These are phyloP conservation scores for Zosterops borbonicus DNA, from an alignment of 2,113 vertebrate genomes.

Conservation along the genomic window DNA sequence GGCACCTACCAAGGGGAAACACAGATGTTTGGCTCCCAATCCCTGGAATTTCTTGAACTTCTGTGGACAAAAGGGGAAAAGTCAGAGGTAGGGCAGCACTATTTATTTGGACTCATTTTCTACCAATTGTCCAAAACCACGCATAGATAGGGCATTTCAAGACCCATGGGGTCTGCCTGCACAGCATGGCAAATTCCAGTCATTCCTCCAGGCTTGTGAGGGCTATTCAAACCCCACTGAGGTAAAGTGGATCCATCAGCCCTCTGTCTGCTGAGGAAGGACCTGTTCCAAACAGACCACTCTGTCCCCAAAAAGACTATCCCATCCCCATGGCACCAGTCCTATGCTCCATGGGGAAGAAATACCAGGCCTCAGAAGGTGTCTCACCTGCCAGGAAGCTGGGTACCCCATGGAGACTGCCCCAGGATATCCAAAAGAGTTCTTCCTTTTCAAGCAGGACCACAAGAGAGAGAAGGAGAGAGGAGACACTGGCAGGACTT, in stretches of 20 bases:
- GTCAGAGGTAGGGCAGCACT: background rate
- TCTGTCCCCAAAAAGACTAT: background rate
- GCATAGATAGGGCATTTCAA: background rate
- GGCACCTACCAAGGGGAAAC: background rate
- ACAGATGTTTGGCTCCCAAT: slow-evolving; percentile 19
- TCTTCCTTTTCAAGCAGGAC: background rate
- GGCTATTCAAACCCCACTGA: background rate
- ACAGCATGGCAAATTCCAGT: slow-evolving; percentile 4
- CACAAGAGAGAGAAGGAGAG: background rate
- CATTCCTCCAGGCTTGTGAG: slow-evolving; percentile 46
- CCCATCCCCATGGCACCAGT: rapidly evolving
- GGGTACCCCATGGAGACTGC: background rate
- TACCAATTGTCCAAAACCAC: background rate
- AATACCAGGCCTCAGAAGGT: background rate
- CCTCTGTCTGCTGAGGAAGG: background rate
- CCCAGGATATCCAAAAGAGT: background rate
- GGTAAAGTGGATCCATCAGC: background rate
- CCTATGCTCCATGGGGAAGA: background rate
- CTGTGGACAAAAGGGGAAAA: slow-evolving; percentile 37
- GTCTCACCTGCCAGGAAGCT: rapidly evolving
- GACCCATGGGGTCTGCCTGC: background rate
- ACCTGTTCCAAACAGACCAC: background rate
- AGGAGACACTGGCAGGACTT: background rate
- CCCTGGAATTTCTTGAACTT: slow-evolving; percentile 45
- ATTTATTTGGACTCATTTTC: slow-evolving; percentile 20